These are phyloP conservation scores for Ligdia adustata DNA, from an alignment of 2,888 invertebrate genomes.

Conservation along the genomic window DNA sequence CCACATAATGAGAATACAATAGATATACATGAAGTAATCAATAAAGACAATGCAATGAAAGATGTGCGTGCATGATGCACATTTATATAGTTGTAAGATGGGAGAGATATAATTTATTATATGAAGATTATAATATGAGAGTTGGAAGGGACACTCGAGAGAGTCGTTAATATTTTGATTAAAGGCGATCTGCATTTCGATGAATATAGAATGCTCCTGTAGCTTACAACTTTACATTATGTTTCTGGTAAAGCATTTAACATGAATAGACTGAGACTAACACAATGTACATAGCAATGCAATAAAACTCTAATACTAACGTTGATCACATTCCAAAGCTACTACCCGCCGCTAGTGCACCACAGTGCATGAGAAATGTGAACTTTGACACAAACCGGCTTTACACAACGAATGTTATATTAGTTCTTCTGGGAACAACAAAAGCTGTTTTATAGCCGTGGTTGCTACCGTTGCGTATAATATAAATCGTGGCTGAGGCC, in stretches of 20 bases:
- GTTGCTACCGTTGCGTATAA: constrained; percentile 17
- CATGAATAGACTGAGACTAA: constrained; percentile 15
- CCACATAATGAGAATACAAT: constrained; percentile 37
- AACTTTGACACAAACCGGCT: constrained; percentile 43
- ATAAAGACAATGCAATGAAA: constrained; percentile 40
- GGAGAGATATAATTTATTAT: constrained; percentile 31
- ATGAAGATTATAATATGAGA: constrained; percentile 37
- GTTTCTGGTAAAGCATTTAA: constrained; percentile 18
- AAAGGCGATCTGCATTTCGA: constrained; percentile 1
- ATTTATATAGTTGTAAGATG: constrained; percentile 35
- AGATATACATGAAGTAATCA: constrained; percentile 47
- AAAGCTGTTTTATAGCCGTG: constrained; percentile 24
- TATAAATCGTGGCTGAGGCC: constrained; percentile 25
- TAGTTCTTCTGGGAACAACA: constrained; percentile 28
- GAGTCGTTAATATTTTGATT: constrained; percentile 24
- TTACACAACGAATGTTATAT: constrained; percentile 28
- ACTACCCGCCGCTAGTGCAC: constrained; percentile 1
- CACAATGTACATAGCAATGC: constrained; percentile 26
- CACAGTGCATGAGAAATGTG: constrained; percentile 29
- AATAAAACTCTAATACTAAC: constrained; percentile 30
- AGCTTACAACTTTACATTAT: constrained; percentile 2
- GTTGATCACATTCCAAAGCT: constrained; percentile 13
- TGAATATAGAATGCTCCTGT: constrained; percentile 14
- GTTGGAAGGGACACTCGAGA: constrained; percentile 13
- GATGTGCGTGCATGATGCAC: constrained; percentile 39